These are phyloP conservation scores for Antheraea assamensis DNA, from an alignment of 2,888 invertebrate genomes.

Conservation along the genomic window DNA sequence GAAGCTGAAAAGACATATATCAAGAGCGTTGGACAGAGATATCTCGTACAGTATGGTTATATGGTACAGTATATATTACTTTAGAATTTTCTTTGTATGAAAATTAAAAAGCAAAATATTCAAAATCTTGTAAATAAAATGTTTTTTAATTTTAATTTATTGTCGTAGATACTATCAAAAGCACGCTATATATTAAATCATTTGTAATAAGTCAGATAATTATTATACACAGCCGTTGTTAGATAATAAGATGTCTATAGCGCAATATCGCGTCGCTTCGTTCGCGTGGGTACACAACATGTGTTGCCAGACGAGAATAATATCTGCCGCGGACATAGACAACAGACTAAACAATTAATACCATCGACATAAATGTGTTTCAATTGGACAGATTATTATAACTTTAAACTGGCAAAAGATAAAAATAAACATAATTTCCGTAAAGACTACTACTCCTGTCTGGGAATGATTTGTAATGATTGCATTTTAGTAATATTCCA, in stretches of 20 bases:
- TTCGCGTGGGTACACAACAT: background rate
- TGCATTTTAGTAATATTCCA: conserved; percentile 62
- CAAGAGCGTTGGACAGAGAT: background rate
- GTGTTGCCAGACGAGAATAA: conserved; percentile 26
- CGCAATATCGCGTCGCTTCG: conserved; percentile 13
- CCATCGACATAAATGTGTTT: conserved; percentile 29
- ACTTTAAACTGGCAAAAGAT: conserved; percentile 50
- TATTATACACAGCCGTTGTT: conserved; percentile 19
- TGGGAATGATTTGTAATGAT: conserved; percentile 77
- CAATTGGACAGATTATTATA: conserved; percentile 41
- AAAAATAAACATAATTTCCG: conserved; percentile 44
- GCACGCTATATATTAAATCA: background rate
- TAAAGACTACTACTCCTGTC: conserved; percentile 58
- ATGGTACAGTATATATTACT: background rate
- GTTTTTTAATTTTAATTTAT: background rate
- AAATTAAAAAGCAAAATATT: background rate
- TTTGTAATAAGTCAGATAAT: background rate
- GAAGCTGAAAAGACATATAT: background rate
- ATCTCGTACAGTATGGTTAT: background rate
- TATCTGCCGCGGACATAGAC: conserved; percentile 34
- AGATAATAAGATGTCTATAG: background rate
- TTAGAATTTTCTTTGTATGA: background rate
- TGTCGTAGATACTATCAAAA: background rate
- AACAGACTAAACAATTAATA: conserved; percentile 27
- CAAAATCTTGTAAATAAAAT: background rate